Percentiles rank a stretch among this genome's conserved stretches.
Evolutionary conservation across 30 jellyfish, hydroid and myxozoan species (phyloP).

Genomic region (Nemopilema nomurai): DNA sequence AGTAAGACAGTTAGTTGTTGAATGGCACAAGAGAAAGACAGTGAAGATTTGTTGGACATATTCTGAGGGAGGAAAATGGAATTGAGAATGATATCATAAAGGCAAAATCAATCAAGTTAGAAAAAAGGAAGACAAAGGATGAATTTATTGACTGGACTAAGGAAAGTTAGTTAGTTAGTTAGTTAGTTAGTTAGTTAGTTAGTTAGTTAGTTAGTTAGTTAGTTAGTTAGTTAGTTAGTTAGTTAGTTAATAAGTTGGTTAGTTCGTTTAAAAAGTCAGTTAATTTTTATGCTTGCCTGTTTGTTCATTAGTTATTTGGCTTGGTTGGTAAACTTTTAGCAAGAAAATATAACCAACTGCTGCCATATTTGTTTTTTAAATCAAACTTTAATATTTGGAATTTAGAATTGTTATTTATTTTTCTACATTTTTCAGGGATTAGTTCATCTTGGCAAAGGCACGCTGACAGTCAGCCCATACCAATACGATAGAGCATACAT

Average conservation of each 20-base stretch:
- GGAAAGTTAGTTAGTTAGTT: conserved; percentile 31
- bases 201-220: conserved; percentile 33
- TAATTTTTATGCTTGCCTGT: background rate
- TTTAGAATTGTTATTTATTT: no score
- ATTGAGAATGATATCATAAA: no score
- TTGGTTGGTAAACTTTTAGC: background rate
- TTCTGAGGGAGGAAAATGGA: no score
- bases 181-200: conserved; percentile 24
- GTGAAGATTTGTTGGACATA: no score
- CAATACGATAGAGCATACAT: conserved; percentile 91
- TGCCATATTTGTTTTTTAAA: no score
- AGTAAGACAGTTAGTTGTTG: background rate
- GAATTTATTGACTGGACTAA: no score
- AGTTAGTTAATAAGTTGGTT: conserved; percentile 12
- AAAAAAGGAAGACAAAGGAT: no score
- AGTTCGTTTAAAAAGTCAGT: conserved; percentile 5
- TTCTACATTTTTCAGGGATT: conserved; percentile 86
- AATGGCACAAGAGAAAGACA: no score
- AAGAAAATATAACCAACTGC: no score
- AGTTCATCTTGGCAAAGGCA: conserved; percentile 98
- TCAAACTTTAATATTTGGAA: no score
- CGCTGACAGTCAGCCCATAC: conserved; percentile 92
- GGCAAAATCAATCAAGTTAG: no score
- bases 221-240: conserved; percentile 16
- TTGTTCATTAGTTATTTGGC: conserved; percentile 4